Evolutionary conservation across 2,113 vertebrate genomes (phyloP).

Genomic region (Setophaga petechia): DNA sequence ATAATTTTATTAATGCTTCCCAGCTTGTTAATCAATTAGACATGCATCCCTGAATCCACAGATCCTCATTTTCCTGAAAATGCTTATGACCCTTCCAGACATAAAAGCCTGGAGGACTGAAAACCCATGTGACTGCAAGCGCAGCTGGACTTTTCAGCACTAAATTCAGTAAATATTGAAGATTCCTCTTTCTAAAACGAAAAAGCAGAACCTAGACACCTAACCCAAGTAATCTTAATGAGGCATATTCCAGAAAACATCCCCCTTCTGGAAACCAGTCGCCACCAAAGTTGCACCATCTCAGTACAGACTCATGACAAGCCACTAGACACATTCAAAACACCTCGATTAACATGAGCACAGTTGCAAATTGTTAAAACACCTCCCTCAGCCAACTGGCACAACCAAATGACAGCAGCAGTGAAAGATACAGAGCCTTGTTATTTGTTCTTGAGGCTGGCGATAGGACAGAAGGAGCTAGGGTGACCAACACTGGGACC

Average conservation of each 20-base stretch:
- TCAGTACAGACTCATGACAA: neutral
- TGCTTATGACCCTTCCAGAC: neutral
- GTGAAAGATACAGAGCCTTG: neutral
- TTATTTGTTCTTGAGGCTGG: neutral
- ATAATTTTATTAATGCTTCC: neutral
- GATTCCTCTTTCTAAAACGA: neutral
- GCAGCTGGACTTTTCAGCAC: neutral
- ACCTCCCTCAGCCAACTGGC: neutral
- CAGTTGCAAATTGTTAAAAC: neutral
- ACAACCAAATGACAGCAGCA: neutral
- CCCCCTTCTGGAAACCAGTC: neutral
- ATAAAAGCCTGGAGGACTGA: neutral
- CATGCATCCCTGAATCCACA: neutral
- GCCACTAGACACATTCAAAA: neutral
- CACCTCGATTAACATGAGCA: neutral
- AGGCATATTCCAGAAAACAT: neutral
- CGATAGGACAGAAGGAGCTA: neutral
- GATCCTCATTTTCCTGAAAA: neutral
- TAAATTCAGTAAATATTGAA: neutral
- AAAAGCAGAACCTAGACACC: neutral
- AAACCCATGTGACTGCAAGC: neutral
- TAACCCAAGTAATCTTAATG: neutral
- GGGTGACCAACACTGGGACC: neutral
- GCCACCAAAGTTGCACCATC: fast-evolving
- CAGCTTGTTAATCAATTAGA: neutral